Conservation (phyloP, 2,888 invertebrate species). For the Drosophila borborema region DNA sequence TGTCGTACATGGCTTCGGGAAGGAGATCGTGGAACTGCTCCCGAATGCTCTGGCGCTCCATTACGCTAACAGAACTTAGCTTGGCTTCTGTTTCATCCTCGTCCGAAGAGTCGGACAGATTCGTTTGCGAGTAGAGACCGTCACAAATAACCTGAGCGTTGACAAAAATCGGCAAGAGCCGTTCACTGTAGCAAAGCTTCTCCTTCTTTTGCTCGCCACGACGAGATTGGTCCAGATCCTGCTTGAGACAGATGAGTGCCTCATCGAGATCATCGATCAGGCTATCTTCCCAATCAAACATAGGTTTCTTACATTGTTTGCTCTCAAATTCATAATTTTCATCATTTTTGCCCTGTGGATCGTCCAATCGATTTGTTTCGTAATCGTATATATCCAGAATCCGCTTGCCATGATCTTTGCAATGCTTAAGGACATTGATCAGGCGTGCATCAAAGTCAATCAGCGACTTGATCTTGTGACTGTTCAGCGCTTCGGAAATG, state of each 20-base stretch:
- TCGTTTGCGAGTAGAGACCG: constrained; percentile 1
- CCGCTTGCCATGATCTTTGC: not conserved
- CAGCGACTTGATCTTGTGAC: not conserved
- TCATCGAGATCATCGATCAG: constrained; percentile 10
- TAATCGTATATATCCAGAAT: not conserved
- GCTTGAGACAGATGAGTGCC: not conserved
- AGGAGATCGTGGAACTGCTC: not conserved
- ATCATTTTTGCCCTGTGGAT: not conserved
- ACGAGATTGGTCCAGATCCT: not conserved
- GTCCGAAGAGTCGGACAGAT: constrained; percentile 8
- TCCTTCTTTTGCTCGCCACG: not conserved
- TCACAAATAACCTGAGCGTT: constrained; percentile 2
- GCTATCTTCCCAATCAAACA: constrained; percentile 10
- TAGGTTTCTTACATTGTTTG: not conserved
- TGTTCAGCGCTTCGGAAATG: not conserved
- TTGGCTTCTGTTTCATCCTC: not conserved
- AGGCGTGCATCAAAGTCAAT: constrained; percentile 14
- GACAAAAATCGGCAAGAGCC: not conserved
- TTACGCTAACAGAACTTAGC: not conserved
- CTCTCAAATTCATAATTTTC: not conserved
- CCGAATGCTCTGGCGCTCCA: not conserved
- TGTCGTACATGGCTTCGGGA: not conserved
- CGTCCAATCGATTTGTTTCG: not conserved
- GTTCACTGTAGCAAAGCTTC: not conserved
- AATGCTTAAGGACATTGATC: not conserved